Evolutionary conservation across 1,140 invertebrate genomes (phyloP).

Genomic region (Diuraphis noxia): DNA sequence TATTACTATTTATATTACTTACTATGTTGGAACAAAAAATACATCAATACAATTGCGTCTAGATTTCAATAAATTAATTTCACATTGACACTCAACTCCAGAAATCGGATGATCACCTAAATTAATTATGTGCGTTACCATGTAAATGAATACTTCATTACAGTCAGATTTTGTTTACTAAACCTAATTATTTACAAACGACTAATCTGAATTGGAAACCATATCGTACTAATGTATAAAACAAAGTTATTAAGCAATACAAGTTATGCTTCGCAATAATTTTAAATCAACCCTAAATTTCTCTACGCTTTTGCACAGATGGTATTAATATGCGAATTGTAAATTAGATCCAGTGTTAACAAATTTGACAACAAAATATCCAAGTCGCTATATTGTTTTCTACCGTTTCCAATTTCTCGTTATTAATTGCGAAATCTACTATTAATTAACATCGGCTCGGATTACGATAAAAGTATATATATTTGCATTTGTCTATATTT

Average conservation of each 20-base stretch:
- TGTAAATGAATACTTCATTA: neutral
- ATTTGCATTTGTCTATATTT: neutral
- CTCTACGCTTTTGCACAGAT: neutral
- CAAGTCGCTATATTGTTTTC: neutral
- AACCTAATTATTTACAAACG: neutral
- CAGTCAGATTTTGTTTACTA: neutral
- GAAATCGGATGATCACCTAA: neutral
- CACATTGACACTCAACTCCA: neutral
- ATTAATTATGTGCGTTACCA: neutral
- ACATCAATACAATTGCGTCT: neutral
- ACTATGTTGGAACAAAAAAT: too few relatives aligned
- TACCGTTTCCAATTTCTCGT: neutral
- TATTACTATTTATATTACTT: too few relatives aligned
- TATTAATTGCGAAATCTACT: neutral
- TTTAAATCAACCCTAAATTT: neutral
- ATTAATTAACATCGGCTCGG: neutral
- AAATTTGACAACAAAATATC: neutral
- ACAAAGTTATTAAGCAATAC: neutral
- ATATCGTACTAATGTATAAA: neutral
- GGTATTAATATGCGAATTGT: neutral
- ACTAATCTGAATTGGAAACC: neutral
- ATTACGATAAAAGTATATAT: neutral
- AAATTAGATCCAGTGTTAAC: neutral
- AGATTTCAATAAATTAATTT: neutral
- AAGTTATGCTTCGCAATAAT: neutral